Conservation (phyloP, 2,888 invertebrate species). For the Endotricha flammealis region DNA sequence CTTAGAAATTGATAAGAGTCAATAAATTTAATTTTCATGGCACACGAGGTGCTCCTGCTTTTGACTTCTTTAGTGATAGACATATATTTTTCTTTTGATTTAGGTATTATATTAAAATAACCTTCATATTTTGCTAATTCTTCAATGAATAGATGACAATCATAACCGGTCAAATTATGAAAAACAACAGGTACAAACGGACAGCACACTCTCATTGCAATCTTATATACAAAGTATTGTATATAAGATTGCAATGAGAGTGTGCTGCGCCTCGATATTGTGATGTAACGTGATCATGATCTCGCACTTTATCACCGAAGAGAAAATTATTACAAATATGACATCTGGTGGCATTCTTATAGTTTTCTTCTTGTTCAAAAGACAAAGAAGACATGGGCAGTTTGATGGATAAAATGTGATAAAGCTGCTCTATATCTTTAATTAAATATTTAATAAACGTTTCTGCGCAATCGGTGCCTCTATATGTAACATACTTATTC, state of each 20-base stretch:
- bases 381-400: conserved; percentile 7
- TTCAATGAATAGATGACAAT: conserved; percentile 8
- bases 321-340: conserved; percentile 3
- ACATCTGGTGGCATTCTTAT: conserved; percentile 5
- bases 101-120: conserved; percentile 4
- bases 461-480: conserved; percentile 10
- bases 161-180: conserved; percentile 6
- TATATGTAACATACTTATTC: conserved; percentile 13
- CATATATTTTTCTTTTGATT: conserved; percentile 4
- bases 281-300: conserved; percentile 15
- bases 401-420: not conserved
- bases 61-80: conserved; percentile 3
- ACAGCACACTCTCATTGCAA: conserved; percentile 8
- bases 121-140: conserved; percentile 4
- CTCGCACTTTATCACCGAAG: conserved; percentile 14
- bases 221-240: too few relatives aligned
- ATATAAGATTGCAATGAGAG: conserved; percentile 14
- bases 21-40: conserved; percentile 3
- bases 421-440: not conserved
- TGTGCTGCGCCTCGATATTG: conserved; percentile 15
- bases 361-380: not conserved
- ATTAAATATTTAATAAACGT: conserved; percentile 12
- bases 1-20: conserved; percentile 3
- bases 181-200: conserved; percentile 14
- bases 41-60: not conserved